Conservation (phyloP, 2,888 invertebrate species). For the Lucinisca nassula region DNA sequence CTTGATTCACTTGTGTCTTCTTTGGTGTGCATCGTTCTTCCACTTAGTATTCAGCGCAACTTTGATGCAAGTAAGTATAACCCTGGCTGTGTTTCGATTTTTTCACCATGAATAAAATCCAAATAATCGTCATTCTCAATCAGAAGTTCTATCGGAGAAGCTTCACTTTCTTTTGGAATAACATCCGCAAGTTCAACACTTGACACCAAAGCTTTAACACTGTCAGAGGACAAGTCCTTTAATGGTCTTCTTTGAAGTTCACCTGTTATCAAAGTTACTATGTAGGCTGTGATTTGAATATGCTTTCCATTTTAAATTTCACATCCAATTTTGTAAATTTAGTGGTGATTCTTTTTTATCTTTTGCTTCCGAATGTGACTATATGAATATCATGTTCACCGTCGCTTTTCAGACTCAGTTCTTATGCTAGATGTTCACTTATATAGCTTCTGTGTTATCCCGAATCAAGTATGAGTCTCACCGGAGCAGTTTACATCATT, state of each 20-base stretch:
- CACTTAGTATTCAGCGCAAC: conserved; percentile 15
- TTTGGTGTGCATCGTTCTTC: conserved; percentile 1
- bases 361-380: conserved; percentile 32
- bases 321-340: conserved; percentile 22
- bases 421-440: background rate
- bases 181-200: background rate
- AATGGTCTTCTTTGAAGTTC: conserved; percentile 10
- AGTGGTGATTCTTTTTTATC: conserved; percentile 39
- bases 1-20: background rate
- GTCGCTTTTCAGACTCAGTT: conserved; percentile 2
- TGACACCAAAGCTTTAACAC: background rate
- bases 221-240: background rate
- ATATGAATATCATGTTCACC: background rate
- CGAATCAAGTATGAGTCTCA: conserved; percentile 24
- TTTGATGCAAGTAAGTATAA: conserved; percentile 15
- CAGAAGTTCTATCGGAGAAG: conserved; percentile 2
- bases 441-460: conserved; percentile 31
- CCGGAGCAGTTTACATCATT: background rate
- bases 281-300: conserved; percentile 41
- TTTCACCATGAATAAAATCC: conserved; percentile 5
- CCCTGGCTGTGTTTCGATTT: conserved; percentile 17
- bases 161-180: background rate
- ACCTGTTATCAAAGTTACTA: conserved; percentile 53
- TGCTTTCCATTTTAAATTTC: conserved; percentile 40
- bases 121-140: conserved; percentile 30